Percentiles rank a stretch among this genome's conserved stretches.
Evolutionary conservation across 1,140 invertebrate species (phyloP).

Genomic region (Magallana angulata): DNA sequence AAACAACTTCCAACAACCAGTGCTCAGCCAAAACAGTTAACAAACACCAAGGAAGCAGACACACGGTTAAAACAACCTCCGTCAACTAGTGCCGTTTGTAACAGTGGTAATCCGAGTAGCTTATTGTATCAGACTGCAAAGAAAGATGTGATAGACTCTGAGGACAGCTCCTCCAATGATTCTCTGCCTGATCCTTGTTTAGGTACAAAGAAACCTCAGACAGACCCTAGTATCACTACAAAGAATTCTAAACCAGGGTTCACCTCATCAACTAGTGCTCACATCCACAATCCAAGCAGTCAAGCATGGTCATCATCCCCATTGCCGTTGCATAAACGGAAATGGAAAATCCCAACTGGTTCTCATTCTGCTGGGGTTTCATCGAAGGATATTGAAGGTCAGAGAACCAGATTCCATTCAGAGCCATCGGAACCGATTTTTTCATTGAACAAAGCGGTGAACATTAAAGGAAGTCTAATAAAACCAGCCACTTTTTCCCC

Average conservation of each 20-base stretch:
- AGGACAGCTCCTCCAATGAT: neutral
- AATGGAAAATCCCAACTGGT: neutral
- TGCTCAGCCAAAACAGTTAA: neutral
- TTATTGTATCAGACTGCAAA: neutral
- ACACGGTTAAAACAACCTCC: neutral
- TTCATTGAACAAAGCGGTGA: neutral
- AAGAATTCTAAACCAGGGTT: no score
- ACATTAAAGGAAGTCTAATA: neutral
- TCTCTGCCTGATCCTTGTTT: neutral
- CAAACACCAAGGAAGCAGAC: no score
- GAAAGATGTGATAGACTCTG: conserved; percentile 11
- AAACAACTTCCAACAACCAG: neutral
- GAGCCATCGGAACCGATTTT: neutral
- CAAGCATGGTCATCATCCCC: neutral
- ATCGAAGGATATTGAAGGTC: neutral
- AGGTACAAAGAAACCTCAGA: neutral
- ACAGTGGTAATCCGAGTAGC: neutral
- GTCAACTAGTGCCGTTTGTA: neutral
- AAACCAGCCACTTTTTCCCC: conserved; percentile 1
- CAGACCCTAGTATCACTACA: no score
- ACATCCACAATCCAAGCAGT: neutral
- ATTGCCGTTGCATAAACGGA: neutral
- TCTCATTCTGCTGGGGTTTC: neutral
- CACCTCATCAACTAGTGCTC: no score
- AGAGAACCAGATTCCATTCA: conserved; percentile 18